Evolutionary conservation across 2,888 invertebrate species (phyloP).

Genomic region (Tuta absoluta): DNA sequence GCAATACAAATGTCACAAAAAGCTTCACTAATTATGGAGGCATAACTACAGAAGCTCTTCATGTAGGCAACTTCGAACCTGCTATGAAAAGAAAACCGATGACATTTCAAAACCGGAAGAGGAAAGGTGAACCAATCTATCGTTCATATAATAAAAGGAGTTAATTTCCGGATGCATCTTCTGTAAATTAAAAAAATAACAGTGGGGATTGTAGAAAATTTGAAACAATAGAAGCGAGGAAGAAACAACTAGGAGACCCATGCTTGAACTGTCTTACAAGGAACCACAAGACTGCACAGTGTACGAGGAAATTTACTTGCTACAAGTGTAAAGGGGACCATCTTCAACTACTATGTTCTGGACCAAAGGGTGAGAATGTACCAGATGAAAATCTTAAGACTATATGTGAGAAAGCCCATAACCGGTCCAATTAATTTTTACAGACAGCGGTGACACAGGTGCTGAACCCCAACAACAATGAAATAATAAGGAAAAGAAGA

Average conservation of each 20-base stretch:
- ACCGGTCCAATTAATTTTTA: slow-evolving; percentile 3
- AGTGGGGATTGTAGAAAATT: background rate
- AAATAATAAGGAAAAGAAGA: background rate
- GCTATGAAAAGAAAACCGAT: background rate
- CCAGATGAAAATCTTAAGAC: background rate
- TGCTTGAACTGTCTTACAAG: background rate
- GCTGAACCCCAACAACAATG: background rate
- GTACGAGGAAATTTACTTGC: background rate
- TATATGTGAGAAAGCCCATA: background rate
- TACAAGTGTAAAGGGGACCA: background rate
- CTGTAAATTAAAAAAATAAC: background rate
- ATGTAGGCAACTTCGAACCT: background rate
- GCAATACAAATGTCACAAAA: background rate
- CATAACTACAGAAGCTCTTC: slow-evolving; percentile 12
- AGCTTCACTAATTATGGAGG: background rate
- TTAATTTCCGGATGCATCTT: background rate
- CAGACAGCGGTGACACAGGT: slow-evolving; percentile 13
- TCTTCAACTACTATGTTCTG: background rate
- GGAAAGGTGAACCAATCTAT: background rate
- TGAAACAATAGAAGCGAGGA: background rate
- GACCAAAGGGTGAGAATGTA: background rate
- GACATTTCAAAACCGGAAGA: too few species aligned
- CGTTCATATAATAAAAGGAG: background rate
- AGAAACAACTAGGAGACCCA: background rate
- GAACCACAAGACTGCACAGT: background rate